A percentile compares a stretch with the other conserved stretches of the same genome.
phyloP scores from a whole-genome alignment of 64 coral and sea anemone genomes.

The Dendrophyllia cribrosa region DNA sequence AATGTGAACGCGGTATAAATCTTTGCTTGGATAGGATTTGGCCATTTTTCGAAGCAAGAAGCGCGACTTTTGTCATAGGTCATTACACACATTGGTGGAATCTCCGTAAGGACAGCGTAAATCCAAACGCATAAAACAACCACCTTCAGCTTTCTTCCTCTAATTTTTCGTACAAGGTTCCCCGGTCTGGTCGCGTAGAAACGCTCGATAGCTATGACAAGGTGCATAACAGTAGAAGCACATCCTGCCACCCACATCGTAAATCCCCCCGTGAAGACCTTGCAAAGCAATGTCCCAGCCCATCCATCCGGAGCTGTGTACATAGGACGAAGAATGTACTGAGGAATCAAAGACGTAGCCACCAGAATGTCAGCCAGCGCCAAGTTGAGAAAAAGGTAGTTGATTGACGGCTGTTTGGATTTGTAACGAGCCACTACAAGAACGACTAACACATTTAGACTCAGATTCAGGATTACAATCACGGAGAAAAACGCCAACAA shows the following conservation, averaged over 20 bases:
- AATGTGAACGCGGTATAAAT: neutral
- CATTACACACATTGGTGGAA: neutral
- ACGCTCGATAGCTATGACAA: neutral
- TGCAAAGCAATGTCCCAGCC: neutral
- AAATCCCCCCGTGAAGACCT: neutral
- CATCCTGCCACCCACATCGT: conserved; percentile 5
- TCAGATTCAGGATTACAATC: neutral
- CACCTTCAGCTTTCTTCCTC: neutral
- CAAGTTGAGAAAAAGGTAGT: conserved; percentile 13
- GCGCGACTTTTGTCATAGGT: neutral
- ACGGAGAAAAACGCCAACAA: neutral
- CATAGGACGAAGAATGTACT: neutral
- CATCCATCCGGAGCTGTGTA: neutral
- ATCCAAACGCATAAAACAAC: neutral
- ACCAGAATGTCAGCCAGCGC: neutral
- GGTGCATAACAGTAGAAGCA: neutral
- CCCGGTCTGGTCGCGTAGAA: neutral
- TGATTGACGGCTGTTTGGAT: neutral
- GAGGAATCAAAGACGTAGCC: conserved; percentile 10
- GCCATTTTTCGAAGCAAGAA: neutral
- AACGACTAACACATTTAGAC: neutral
- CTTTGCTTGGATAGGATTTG: neutral
- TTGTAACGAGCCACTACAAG: neutral
- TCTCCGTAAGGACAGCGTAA: neutral
- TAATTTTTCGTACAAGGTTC: neutral